phyloP scores from a whole-genome alignment of 2,113 vertebrate species.

The Arizona elegans region DNA sequence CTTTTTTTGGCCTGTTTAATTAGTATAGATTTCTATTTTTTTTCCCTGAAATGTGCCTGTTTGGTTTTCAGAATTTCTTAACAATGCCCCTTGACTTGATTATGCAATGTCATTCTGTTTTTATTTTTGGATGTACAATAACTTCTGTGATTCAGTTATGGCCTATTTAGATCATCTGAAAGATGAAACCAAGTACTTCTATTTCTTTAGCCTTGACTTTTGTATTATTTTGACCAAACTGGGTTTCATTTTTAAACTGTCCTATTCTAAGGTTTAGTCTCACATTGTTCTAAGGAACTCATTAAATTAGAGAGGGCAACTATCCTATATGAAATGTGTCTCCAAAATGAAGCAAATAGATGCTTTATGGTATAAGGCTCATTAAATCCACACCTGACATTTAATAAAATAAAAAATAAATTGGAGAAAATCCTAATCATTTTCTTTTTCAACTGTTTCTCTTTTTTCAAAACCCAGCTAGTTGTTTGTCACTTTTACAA shows the following conservation, averaged over 20 bases:
- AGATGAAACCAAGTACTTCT: neutral
- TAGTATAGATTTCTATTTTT: neutral
- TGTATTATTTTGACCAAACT: neutral
- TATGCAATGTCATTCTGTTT: neutral
- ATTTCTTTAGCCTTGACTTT: constrained; percentile 23
- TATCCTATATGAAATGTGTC: neutral
- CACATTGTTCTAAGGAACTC: neutral
- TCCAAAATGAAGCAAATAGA: constrained; percentile 4
- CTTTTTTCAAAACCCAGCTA: constrained; percentile 31
- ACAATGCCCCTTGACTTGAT: neutral
- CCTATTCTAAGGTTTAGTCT: neutral
- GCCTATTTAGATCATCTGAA: neutral
- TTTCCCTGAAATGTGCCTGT: neutral
- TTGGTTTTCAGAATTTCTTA: constrained; percentile 25
- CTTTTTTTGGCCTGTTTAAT: neutral
- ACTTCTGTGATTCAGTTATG: neutral
- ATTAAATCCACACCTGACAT: neutral
- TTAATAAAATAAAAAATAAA: constrained; percentile 21
- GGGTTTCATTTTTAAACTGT: neutral
- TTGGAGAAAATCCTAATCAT: constrained; percentile 11
- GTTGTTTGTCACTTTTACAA: constrained; percentile 18
- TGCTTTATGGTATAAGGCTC: neutral
- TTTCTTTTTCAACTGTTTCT: constrained; percentile 18
- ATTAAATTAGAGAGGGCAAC: neutral
- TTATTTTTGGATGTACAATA: constrained; percentile 7